A percentile compares a stretch with the other conserved stretches of the same genome.
Evolutionary conservation across 2,113 vertebrate genomes (phyloP).

Genomic region (Malurus alboscapulatus): DNA sequence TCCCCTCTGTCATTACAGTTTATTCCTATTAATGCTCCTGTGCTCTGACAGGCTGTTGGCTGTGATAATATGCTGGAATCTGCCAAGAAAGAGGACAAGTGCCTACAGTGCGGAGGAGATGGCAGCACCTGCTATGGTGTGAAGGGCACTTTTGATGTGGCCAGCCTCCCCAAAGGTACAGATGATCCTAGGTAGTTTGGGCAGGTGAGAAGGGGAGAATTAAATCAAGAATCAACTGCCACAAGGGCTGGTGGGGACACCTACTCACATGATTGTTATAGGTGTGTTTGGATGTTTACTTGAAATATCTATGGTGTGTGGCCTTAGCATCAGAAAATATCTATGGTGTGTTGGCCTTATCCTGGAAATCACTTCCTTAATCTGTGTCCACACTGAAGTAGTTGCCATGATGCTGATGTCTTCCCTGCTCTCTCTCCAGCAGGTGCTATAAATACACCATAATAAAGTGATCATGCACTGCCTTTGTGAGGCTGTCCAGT

Average conservation of each 20-base stretch:
- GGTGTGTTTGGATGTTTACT: not conserved
- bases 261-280: not conserved
- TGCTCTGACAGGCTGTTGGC: conserved; percentile 80
- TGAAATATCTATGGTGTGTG: not conserved
- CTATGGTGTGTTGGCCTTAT: not conserved
- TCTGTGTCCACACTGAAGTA: not conserved
- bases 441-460: not conserved
- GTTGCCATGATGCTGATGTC: not conserved
- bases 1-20: not conserved
- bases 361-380: not conserved
- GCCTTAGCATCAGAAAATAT: not conserved
- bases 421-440: not conserved
- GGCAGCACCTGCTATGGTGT: conserved; percentile 82
- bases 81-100: conserved; percentile 87
- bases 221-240: not conserved
- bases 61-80: conserved; percentile 92
- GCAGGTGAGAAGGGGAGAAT: not conserved
- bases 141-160: conserved; percentile 80
- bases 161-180: conserved; percentile 83
- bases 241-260: not conserved
- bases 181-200: not conserved
- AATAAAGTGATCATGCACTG: not conserved
- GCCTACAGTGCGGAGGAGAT: conserved; percentile 90
- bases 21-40: not conserved
- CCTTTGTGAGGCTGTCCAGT: not conserved